Evolutionary conservation across 2,113 vertebrate genomes (phyloP).

Genomic region (Ameiurus melas): DNA sequence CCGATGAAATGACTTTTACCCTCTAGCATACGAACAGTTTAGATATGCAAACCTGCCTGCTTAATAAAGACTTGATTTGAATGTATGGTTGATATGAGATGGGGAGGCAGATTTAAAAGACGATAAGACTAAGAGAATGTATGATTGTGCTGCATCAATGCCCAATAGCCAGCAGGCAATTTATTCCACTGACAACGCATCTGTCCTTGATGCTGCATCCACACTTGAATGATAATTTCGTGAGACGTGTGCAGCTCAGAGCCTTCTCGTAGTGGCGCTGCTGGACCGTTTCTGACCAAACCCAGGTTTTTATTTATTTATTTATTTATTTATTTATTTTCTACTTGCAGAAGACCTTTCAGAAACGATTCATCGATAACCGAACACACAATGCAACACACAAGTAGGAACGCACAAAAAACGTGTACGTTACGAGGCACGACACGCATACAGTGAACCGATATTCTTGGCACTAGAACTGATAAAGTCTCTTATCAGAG

Average conservation of each 20-base stretch:
- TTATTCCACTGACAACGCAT: conserved; percentile 59
- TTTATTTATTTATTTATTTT: conserved; percentile 11
- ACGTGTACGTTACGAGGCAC: not conserved
- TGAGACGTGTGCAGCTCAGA: conserved; percentile 54
- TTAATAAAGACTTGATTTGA: not conserved
- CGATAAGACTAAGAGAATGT: conserved; percentile 30
- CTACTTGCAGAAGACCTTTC: conserved; percentile 22
- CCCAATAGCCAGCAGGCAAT: conserved; percentile 54
- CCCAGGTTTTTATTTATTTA: not conserved
- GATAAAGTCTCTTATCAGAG: not conserved
- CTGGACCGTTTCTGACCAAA: conserved; percentile 26
- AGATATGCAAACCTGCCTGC: not conserved
- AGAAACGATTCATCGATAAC: not conserved
- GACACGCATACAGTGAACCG: not conserved
- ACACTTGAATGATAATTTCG: conserved; percentile 63
- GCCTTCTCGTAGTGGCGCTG: conserved; percentile 57
- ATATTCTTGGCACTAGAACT: not conserved
- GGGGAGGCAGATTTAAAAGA: not conserved
- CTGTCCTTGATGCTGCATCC: conserved; percentile 65
- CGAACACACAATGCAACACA: not conserved
- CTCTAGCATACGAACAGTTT: not conserved
- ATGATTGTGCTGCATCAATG: conserved; percentile 57
- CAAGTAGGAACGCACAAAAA: not conserved
- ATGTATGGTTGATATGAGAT: not conserved
- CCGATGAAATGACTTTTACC: not conserved